Evolutionary conservation across 2,113 vertebrate genomes (phyloP).

Genomic region (Pitta sordida): DNA sequence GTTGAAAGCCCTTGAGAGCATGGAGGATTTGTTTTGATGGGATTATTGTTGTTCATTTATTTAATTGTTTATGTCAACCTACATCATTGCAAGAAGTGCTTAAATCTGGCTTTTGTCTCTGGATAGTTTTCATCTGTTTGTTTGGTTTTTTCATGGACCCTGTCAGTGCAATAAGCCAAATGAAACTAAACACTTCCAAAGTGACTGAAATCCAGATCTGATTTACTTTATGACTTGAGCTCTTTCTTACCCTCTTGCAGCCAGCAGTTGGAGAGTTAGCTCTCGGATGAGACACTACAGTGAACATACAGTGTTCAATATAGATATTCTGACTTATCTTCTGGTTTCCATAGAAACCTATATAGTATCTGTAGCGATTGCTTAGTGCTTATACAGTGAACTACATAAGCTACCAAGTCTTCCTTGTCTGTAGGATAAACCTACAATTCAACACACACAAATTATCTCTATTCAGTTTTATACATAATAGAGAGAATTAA

Average conservation of each 20-base stretch:
- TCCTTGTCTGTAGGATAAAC: not conserved
- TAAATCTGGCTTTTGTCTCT: not conserved
- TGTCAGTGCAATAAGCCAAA: not conserved
- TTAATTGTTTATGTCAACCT: not conserved
- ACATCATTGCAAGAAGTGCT: not conserved
- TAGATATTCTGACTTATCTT: not conserved
- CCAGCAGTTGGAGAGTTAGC: not conserved
- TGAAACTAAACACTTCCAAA: not conserved
- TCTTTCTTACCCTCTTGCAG: not conserved
- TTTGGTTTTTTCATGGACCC: not conserved
- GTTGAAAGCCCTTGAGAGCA: not conserved
- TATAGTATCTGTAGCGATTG: not conserved
- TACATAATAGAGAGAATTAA: not conserved
- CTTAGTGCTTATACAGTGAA: not conserved
- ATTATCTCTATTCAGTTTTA: not conserved
- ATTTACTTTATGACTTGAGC: not conserved
- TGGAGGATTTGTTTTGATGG: not conserved
- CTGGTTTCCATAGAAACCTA: not conserved
- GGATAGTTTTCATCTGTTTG: not conserved
- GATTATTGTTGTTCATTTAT: not conserved
- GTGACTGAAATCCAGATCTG: not conserved
- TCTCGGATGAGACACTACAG: not conserved
- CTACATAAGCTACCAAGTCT: not conserved
- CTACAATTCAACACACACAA: not conserved
- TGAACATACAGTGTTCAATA: not conserved